Percentiles rank a stretch among this genome's conserved stretches.
Evolutionary conservation across 1,140 invertebrate species (phyloP).

Genomic region (Sycophila sp.): DNA sequence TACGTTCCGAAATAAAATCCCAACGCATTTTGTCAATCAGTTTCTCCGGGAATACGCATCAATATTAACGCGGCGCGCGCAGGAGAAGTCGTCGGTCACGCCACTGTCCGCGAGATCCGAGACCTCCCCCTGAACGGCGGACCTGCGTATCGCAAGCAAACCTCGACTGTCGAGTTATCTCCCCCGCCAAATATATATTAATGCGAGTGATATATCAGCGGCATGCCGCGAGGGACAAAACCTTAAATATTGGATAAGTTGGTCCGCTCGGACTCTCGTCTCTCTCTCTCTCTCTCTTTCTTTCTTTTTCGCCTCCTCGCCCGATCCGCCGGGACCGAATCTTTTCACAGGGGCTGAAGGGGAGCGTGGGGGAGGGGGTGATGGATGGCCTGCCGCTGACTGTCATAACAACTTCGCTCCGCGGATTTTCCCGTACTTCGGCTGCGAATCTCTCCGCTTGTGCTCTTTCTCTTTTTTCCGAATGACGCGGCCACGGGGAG

Average conservation of each 20-base stretch:
- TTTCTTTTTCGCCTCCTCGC: too few species aligned
- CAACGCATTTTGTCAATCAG: conserved; percentile 26
- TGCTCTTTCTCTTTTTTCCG: too few species aligned
- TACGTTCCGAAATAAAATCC: conserved; percentile 1
- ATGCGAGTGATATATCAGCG: conserved; percentile 66
- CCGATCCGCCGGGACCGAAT: conserved; percentile 62
- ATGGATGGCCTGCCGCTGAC: conserved; percentile 64
- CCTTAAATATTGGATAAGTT: conserved; percentile 69
- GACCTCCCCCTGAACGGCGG: neutral
- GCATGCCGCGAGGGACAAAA: conserved; percentile 64
- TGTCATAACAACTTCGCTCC: conserved; percentile 63
- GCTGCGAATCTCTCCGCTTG: neutral
- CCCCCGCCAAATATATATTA: conserved; percentile 68
- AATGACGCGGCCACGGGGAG: too few species aligned
- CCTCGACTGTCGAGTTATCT: conserved; percentile 55
- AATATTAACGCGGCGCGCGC: neutral
- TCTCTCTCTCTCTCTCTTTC: too few species aligned
- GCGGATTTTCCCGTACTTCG: conserved; percentile 34
- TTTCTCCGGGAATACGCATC: neutral
- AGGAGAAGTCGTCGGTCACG: conserved; percentile 2
- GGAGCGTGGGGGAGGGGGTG: conserved; percentile 39
- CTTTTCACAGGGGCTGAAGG: conserved; percentile 41
- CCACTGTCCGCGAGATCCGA: neutral
- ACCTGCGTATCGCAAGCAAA: neutral
- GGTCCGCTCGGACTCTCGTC: too few species aligned